A percentile compares a stretch with the other conserved stretches of the same genome.
These are phyloP conservation scores for Palythoa grandiflora DNA, from an alignment of 92 coral and sea anemone species.

Conservation along the genomic window DNA sequence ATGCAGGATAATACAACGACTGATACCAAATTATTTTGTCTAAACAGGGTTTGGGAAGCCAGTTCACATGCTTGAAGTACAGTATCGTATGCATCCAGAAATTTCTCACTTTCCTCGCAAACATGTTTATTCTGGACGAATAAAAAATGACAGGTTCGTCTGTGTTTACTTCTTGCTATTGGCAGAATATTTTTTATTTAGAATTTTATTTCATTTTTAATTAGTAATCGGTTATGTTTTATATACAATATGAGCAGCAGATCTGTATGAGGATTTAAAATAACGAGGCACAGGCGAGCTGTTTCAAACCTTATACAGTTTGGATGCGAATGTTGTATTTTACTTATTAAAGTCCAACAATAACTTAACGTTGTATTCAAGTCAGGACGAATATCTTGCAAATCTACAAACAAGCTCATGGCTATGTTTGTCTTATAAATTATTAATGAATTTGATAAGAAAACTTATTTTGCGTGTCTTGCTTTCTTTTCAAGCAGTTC, in stretches of 20 bases:
- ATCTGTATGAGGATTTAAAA: no score
- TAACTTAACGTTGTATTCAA: no score
- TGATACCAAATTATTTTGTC: not conserved
- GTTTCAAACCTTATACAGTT: no score
- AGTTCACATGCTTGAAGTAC: conserved; percentile 80
- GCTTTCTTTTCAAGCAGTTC: conserved; percentile 56
- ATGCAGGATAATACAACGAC: not conserved
- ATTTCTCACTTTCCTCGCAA: conserved; percentile 86
- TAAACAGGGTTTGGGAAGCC: conserved; percentile 77
- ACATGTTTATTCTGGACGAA: conserved; percentile 72
- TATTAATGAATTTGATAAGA: no score
- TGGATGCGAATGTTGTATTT: no score
- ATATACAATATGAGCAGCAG: no score
- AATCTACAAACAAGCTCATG: no score
- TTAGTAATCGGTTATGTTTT: not conserved
- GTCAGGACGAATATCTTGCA: no score
- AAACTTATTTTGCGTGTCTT: not conserved
- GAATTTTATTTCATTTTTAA: not conserved
- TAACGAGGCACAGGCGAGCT: no score
- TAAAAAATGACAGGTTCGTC: conserved; percentile 76
- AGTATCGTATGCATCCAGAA: conserved; percentile 97
- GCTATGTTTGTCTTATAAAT: no score
- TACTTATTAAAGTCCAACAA: no score
- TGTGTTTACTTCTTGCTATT: not conserved
- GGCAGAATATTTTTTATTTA: no score